Evolutionary conservation across 1,140 invertebrate species (phyloP).

Genomic region (Potamilus streckersoni): DNA sequence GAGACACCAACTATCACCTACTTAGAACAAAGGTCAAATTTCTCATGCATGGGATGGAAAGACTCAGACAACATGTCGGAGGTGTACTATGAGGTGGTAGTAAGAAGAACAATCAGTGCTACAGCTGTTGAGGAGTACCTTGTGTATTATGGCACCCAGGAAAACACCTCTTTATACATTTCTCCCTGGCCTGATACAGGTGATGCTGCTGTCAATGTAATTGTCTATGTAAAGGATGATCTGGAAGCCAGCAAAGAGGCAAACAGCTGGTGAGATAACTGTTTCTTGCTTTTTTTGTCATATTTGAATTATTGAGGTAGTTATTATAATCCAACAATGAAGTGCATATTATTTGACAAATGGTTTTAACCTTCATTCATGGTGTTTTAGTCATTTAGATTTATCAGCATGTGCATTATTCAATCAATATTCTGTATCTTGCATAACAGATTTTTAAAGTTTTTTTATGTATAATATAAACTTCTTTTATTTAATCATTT

Average conservation of each 20-base stretch:
- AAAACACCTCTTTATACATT: slow-evolving; percentile 36
- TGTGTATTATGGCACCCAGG: slow-evolving; percentile 45
- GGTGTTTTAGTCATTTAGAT: slow-evolving; percentile 2
- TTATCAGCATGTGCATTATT: background rate
- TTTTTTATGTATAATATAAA: too few species aligned
- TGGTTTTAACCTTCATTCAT: slow-evolving; percentile 4
- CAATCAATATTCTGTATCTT: too few species aligned
- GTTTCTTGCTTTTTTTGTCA: background rate
- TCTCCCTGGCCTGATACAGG: slow-evolving; percentile 34
- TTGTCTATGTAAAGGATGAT: slow-evolving; percentile 49
- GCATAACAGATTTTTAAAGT: too few species aligned
- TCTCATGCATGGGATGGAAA: slow-evolving; percentile 41
- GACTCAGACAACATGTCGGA: slow-evolving; percentile 39
- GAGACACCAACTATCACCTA: slow-evolving; percentile 23
- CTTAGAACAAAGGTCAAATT: slow-evolving; percentile 29
- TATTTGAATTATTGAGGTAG: too few species aligned
- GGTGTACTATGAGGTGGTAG: slow-evolving; percentile 46
- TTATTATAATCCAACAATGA: background rate
- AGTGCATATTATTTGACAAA: background rate
- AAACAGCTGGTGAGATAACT: slow-evolving; percentile 25
- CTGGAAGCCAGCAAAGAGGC: slow-evolving; percentile 31
- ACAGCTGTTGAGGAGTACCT: slow-evolving; percentile 21
- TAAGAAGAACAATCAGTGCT: slow-evolving; percentile 17
- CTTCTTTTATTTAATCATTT: too few species aligned
- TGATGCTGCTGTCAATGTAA: slow-evolving; percentile 31